Percentiles rank a stretch among this genome's conserved stretches.
These are phyloP conservation scores for Aurelia coerulea DNA, from an alignment of 30 jellyfish, hydroid and myxozoan genomes.

Conservation along the genomic window DNA sequence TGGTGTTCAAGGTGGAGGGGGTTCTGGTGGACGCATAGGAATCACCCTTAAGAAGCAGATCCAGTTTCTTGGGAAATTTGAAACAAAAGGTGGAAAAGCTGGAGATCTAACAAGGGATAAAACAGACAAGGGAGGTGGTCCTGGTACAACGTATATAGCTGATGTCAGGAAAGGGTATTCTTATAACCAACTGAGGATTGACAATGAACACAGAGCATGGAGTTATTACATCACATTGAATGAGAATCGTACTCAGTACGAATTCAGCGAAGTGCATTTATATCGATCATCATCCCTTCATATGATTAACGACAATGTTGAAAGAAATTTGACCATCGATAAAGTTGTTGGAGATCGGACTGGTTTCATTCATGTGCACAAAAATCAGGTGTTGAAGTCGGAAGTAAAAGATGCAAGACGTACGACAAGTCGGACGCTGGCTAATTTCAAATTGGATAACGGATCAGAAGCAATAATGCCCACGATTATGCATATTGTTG, in stretches of 20 bases:
- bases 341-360: slow-evolving; percentile 66
- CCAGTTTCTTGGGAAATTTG: slow-evolving; percentile 46
- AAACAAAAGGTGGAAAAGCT: slow-evolving; percentile 54
- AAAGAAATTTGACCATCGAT: slow-evolving; percentile 53
- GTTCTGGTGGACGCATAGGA: slow-evolving; percentile 68
- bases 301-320: slow-evolving; percentile 15
- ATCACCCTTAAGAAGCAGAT: slow-evolving; percentile 47
- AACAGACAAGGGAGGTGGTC: slow-evolving; percentile 73
- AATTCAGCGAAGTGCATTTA: slow-evolving; percentile 63
- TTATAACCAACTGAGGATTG: slow-evolving; percentile 57
- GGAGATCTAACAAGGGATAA: slow-evolving; percentile 68
- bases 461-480: slow-evolving; percentile 78
- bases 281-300: slow-evolving; percentile 54
- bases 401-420: slow-evolving; percentile 67
- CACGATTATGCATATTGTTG: slow-evolving; percentile 66
- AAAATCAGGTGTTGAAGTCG: slow-evolving; percentile 41
- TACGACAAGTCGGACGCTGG: slow-evolving; percentile 66
- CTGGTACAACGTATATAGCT: slow-evolving; percentile 59
- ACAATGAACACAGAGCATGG: slow-evolving; percentile 56
- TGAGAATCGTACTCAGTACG: slow-evolving; percentile 38
- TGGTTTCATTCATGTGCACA: slow-evolving; percentile 64
- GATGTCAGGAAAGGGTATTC: slow-evolving; percentile 63
- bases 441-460: slow-evolving; percentile 57
- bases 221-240: slow-evolving; percentile 49
- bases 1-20: slow-evolving; percentile 69